These are phyloP conservation scores for Coelinius sp. DNA, from an alignment of 2,888 invertebrate genomes.

Conservation along the genomic window DNA sequence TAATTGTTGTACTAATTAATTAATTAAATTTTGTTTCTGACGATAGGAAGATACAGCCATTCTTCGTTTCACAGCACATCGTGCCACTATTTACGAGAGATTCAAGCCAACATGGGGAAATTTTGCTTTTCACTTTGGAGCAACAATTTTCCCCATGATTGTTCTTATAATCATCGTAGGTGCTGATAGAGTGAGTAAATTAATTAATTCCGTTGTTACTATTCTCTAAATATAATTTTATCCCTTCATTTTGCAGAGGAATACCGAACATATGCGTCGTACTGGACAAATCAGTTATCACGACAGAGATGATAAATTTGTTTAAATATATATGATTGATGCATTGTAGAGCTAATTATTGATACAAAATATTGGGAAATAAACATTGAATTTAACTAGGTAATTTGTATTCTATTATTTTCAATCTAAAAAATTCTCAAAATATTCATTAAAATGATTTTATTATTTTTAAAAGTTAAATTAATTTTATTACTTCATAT, in stretches of 20 bases:
- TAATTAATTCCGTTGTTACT: no score
- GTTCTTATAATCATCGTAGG: conserved; percentile 73
- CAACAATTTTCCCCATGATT: conserved; percentile 74
- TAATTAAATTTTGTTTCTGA: conserved; percentile 3
- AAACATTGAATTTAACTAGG: conserved; percentile 22
- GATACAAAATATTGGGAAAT: background rate
- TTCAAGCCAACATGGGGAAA: conserved; percentile 78
- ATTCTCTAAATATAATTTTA: background rate
- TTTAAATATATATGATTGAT: conserved; percentile 68
- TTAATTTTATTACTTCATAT: conserved; percentile 18
- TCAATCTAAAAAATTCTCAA: background rate
- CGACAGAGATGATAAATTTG: conserved; percentile 81
- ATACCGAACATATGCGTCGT: conserved; percentile 74
- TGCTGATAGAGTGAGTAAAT: background rate
- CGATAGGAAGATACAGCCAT: conserved; percentile 85
- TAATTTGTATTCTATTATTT: conserved; percentile 10
- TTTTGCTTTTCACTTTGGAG: conserved; percentile 65
- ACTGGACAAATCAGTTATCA: conserved; percentile 83
- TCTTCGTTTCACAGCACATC: conserved; percentile 82
- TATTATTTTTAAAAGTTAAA: conserved; percentile 22
- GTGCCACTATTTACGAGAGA: conserved; percentile 76
- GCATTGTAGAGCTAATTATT: background rate
- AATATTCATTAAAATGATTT: background rate
- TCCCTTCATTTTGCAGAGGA: conserved; percentile 52
- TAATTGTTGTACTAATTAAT: background rate